Conservation (phyloP, 2,797 vertebrate genomes). For the Crocidura indochinensis region DNA sequence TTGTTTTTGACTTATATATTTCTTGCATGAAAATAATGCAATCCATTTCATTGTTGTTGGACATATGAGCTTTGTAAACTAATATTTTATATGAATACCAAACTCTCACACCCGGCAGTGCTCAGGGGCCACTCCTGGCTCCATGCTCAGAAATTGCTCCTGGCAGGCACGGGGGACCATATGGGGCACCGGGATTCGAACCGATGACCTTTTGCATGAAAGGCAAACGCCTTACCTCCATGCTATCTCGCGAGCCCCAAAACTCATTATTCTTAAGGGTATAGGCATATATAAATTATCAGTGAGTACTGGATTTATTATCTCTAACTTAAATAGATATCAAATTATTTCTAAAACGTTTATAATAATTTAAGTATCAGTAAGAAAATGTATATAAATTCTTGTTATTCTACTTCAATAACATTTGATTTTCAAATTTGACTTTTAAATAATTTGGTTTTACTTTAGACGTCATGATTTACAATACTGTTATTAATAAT, state of each 20-base stretch:
- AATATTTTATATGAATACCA: neutral
- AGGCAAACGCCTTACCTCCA: too few relatives aligned
- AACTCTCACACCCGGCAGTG: too few relatives aligned
- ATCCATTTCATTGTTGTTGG: conserved; percentile 4
- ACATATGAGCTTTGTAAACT: neutral
- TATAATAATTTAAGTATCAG: conserved; percentile 33
- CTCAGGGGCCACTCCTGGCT: too few relatives aligned
- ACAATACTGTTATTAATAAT: too few relatives aligned
- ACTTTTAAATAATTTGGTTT: neutral
- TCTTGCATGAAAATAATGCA: conserved; percentile 24
- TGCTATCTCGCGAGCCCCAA: too few relatives aligned
- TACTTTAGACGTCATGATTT: neutral
- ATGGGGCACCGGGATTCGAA: too few relatives aligned
- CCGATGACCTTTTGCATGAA: too few relatives aligned
- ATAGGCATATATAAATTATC: too few relatives aligned
- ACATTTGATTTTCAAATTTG: neutral
- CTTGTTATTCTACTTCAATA: neutral
- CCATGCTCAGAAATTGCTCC: too few relatives aligned
- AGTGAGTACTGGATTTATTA: neutral
- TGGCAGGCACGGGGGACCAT: too few relatives aligned
- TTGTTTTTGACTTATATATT: conserved; percentile 37
- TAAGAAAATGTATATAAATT: neutral
- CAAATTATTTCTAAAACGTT: conserved; percentile 6
- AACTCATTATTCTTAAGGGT: too few relatives aligned
- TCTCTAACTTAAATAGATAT: neutral